Conservation (phyloP, 2,113 vertebrate species). For the Sarotherodon lohbergeri region DNA sequence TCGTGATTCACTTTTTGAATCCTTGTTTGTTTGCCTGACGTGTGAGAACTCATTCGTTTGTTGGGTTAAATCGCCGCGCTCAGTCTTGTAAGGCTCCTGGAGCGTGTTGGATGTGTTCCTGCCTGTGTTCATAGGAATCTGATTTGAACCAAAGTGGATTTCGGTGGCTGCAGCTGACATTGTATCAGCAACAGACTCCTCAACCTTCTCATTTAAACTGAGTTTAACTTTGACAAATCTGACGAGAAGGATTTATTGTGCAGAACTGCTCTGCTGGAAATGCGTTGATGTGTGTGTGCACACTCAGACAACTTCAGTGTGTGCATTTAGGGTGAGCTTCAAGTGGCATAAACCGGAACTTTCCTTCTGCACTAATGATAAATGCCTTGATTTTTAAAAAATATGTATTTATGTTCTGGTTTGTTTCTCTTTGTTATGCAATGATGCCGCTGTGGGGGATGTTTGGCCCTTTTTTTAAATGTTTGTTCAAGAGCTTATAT, state of each 20-base stretch:
- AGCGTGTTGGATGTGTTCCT: not conserved
- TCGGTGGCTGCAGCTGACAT: not conserved
- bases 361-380: not conserved
- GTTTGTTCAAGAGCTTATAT: not conserved
- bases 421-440: not conserved
- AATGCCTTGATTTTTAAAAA: not conserved
- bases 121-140: not conserved
- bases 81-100: not conserved
- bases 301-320: not conserved
- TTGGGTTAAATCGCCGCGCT: not conserved
- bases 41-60: not conserved
- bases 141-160: not conserved
- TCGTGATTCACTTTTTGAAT: not conserved
- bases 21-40: not conserved
- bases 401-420: not conserved
- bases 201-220: slow-evolving; percentile 13
- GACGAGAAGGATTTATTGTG: not conserved
- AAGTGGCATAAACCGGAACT: not conserved
- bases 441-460: not conserved
- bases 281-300: not conserved
- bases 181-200: not conserved
- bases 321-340: not conserved
- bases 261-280: not conserved
- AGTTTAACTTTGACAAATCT: not conserved
- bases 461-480: not conserved